These are phyloP conservation scores for Danio choprae DNA, from an alignment of 2,797 vertebrate genomes.

Conservation along the genomic window DNA sequence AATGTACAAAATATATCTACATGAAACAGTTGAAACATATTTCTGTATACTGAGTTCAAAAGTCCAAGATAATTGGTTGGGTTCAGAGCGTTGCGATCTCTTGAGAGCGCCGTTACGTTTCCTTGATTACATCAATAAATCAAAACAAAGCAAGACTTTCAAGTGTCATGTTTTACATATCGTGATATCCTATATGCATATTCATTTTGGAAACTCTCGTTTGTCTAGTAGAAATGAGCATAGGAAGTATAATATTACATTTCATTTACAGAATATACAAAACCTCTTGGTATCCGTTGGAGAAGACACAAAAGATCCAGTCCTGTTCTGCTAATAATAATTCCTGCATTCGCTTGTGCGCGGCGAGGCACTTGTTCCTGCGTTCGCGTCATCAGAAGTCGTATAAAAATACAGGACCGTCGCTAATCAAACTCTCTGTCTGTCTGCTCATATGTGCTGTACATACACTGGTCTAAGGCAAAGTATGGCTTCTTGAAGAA, in stretches of 20 bases:
- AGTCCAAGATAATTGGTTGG: conserved; percentile 16
- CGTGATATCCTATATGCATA: conserved; percentile 30
- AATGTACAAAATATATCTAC: conserved; percentile 98
- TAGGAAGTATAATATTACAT: conserved; percentile 45
- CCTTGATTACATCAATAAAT: neutral
- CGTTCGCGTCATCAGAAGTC: conserved; percentile 63
- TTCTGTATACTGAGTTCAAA: conserved; percentile 34
- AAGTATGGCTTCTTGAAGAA: conserved; percentile 73
- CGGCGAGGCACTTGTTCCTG: conserved; percentile 77
- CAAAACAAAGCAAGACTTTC: conserved; percentile 23
- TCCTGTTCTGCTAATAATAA: conserved; percentile 22
- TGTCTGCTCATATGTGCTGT: conserved; percentile 50
- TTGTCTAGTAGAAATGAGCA: conserved; percentile 33
- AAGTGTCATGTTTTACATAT: conserved; percentile 35
- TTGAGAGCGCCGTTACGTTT: neutral
- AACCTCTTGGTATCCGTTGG: conserved; percentile 41
- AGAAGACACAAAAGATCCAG: conserved; percentile 25
- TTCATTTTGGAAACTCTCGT: conserved; percentile 19
- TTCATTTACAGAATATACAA: conserved; percentile 63
- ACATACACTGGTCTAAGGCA: conserved; percentile 66
- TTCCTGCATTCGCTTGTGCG: conserved; percentile 62
- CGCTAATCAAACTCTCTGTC: conserved; percentile 58
- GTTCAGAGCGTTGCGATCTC: neutral
- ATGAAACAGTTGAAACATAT: conserved; percentile 63
- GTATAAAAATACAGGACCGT: conserved; percentile 64